Conservation (phyloP, 2,888 invertebrate genomes). For the Leptinotarsa rubiginosa region DNA sequence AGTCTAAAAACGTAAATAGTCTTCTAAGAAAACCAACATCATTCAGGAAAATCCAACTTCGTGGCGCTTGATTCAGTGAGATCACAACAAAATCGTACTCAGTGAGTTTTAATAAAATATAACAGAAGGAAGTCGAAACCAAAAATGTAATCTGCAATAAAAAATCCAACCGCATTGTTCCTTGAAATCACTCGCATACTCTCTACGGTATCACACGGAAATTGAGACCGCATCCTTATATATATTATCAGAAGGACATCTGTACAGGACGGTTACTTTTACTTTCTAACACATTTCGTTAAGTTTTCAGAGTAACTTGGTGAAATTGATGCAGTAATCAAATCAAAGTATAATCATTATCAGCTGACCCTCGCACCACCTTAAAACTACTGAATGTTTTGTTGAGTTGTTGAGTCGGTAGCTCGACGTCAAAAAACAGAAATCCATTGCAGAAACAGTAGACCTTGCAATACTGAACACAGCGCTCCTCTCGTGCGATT, state of each 20-base stretch:
- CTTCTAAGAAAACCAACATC: too few relatives aligned
- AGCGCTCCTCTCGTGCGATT: too few relatives aligned
- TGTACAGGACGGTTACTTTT: background rate
- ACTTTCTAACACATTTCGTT: background rate
- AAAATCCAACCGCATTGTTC: constrained; percentile 6
- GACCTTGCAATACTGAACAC: too few relatives aligned
- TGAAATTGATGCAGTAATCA: too few relatives aligned
- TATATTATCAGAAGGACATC: background rate
- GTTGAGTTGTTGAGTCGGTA: too few relatives aligned
- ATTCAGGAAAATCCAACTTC: background rate
- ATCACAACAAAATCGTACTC: background rate
- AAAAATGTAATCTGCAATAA: constrained; percentile 9
- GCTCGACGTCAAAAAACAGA: too few relatives aligned
- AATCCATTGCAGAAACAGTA: too few relatives aligned
- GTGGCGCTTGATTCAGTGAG: background rate
- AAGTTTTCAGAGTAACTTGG: background rate
- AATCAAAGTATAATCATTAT: too few relatives aligned
- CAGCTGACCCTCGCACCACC: too few relatives aligned
- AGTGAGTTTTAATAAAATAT: background rate
- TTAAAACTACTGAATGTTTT: too few relatives aligned
- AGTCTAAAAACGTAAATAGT: too few relatives aligned
- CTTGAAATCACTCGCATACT: background rate
- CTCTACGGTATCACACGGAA: constrained; percentile 2
- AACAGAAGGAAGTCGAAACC: background rate
- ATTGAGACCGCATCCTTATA: constrained; percentile 16